phyloP scores from a whole-genome alignment of 2,888 invertebrate genomes.

The Pogonocherus hispidulus region DNA sequence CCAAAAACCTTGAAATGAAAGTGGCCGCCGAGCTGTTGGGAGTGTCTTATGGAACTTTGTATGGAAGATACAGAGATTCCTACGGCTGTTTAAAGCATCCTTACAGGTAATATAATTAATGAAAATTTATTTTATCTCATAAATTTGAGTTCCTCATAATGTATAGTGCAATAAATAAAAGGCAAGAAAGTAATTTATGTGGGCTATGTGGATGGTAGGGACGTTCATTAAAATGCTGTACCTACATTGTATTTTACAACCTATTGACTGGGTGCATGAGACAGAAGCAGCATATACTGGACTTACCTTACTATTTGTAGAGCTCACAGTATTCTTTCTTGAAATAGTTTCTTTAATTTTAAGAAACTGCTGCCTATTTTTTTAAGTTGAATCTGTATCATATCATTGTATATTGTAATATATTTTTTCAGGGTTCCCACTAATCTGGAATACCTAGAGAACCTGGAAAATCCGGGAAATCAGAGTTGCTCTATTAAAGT shows the following conservation, averaged over 20 bases:
- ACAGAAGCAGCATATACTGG: too few relatives aligned
- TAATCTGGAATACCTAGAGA: constrained; percentile 6
- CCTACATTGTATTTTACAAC: too few relatives aligned
- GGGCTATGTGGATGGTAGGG: background rate
- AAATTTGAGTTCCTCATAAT: background rate
- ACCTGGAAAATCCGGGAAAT: constrained; percentile 4
- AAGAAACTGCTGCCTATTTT: too few relatives aligned
- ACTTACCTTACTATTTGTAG: too few relatives aligned
- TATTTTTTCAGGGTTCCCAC: constrained; percentile 6
- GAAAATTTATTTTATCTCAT: background rate
- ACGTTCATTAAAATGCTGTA: background rate
- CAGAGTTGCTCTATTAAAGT: constrained; percentile 2
- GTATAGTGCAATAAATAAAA: background rate
- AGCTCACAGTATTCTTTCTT: too few relatives aligned
- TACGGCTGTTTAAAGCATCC: constrained; percentile 91
- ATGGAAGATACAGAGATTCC: constrained; percentile 90
- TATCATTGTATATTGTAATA: constrained; percentile 1
- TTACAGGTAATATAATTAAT: constrained; percentile 73
- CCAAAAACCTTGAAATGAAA: constrained; percentile 94
- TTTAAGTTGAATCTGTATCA: too few relatives aligned
- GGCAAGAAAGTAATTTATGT: background rate
- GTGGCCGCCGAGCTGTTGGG: constrained; percentile 91
- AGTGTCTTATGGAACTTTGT: constrained; percentile 91
- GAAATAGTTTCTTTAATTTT: too few relatives aligned
- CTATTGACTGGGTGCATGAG: too few relatives aligned